Percentiles rank a stretch among this genome's conserved stretches.
Conservation (phyloP, 2,797 vertebrate genomes). For the Gorsachius magnificus region DNA sequence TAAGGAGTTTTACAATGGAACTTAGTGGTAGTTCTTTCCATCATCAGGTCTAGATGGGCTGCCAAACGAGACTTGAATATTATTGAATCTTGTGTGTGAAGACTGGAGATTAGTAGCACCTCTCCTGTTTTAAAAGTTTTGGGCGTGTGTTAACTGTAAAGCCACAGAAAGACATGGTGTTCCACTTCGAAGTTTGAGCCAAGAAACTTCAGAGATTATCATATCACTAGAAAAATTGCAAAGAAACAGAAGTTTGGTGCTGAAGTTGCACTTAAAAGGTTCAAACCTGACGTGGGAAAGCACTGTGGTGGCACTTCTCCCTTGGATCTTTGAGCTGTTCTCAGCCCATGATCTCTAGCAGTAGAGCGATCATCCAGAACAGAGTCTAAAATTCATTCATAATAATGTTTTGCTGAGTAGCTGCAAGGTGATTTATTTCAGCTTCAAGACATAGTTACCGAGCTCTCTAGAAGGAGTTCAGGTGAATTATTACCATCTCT, state of each 20-base stretch:
- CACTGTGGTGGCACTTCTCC: background rate
- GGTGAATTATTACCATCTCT: background rate
- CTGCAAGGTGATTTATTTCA: background rate
- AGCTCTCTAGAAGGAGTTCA: background rate
- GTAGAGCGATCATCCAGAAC: background rate
- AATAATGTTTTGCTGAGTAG: background rate
- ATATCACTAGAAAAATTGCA: background rate
- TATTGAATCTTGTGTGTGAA: background rate
- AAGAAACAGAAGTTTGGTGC: background rate
- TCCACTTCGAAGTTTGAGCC: background rate
- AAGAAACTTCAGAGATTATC: background rate
- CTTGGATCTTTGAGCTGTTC: background rate
- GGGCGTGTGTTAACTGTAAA: background rate
- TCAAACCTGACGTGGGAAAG: background rate
- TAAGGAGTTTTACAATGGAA: background rate
- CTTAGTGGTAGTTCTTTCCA: background rate
- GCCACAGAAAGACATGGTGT: background rate
- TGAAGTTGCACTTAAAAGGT: background rate
- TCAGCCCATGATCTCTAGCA: background rate
- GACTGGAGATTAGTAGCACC: background rate
- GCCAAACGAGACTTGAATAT: background rate
- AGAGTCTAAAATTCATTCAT: background rate
- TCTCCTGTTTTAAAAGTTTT: background rate
- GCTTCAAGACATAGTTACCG: background rate
- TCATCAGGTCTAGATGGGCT: background rate